These are phyloP conservation scores for Halcyon chelicuti DNA, from an alignment of 2,797 vertebrate species.

Conservation along the genomic window DNA sequence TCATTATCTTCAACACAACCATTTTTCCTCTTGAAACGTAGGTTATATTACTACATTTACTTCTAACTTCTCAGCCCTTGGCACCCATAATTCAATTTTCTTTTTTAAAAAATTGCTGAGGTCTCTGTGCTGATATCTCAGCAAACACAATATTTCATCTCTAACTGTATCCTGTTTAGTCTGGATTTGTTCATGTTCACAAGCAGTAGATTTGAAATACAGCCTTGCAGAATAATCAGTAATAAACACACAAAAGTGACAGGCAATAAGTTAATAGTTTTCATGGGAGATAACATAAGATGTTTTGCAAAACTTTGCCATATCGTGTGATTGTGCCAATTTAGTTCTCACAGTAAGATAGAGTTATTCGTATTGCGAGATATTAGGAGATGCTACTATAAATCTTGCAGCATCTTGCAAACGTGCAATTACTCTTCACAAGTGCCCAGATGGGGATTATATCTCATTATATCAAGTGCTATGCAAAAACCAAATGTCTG, in stretches of 20 bases:
- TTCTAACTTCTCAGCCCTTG: constrained; percentile 18
- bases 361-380: neutral
- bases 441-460: constrained; percentile 63
- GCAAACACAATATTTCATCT: constrained; percentile 52
- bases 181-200: constrained; percentile 22
- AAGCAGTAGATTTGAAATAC: constrained; percentile 40
- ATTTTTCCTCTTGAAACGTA: constrained; percentile 2
- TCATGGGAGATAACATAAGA: neutral
- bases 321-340: neutral
- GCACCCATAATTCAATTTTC: constrained; percentile 39
- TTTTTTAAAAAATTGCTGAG: constrained; percentile 20
- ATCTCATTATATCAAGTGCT: constrained; percentile 56
- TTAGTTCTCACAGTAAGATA: neutral
- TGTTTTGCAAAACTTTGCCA: neutral
- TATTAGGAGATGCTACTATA: constrained; percentile 35
- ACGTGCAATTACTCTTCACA: constrained; percentile 52
- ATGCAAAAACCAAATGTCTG: constrained; percentile 52
- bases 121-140: constrained; percentile 35
- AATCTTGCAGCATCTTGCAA: constrained; percentile 52
- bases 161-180: constrained; percentile 32
- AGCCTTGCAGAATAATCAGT: constrained; percentile 24
- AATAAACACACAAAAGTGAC: constrained; percentile 25
- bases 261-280: constrained; percentile 53
- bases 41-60: neutral
- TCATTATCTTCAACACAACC: neutral